A percentile compares a stretch with the other conserved stretches of the same genome.
Evolutionary conservation across 2,888 invertebrate genomes (phyloP).

Genomic region (Cinara cedri): DNA sequence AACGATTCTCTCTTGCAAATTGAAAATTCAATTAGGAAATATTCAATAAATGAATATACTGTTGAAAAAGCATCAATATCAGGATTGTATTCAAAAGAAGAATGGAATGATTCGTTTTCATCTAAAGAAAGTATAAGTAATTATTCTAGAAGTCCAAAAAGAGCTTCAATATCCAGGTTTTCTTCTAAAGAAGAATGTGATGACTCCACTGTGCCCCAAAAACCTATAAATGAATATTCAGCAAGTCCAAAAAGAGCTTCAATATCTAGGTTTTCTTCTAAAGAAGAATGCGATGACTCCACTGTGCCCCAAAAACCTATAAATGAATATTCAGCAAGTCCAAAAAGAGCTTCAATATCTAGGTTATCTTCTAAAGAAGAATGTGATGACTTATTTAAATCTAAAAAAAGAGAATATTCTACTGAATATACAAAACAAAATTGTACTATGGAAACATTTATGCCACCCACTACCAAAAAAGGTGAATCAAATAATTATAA

Average conservation of each 20-base stretch:
- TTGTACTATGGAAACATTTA: background rate
- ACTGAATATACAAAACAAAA: background rate
- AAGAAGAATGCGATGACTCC: slow-evolving; percentile 10
- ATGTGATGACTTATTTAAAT: background rate
- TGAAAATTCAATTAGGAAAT: background rate
- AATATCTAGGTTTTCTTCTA: slow-evolving; percentile 31
- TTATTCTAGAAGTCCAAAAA: background rate
- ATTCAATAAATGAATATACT: slow-evolving; percentile 8
- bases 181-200: slow-evolving; percentile 1
- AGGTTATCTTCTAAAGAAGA: slow-evolving; percentile 11
- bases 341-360: slow-evolving; percentile 18
- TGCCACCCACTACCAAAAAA: background rate
- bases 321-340: background rate
- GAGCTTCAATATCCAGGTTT: slow-evolving; percentile 19
- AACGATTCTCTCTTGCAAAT: background rate
- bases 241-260: background rate
- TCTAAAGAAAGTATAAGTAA: background rate
- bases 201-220: background rate
- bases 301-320: background rate
- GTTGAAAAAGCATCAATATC: slow-evolving; percentile 13
- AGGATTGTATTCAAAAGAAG: slow-evolving; percentile 30
- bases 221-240: background rate
- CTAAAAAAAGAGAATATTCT: slow-evolving; percentile 6
- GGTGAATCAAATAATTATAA: background rate
- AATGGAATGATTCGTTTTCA: background rate